Percentiles rank a stretch among this genome's conserved stretches.
Evolutionary conservation across 2,113 vertebrate species (phyloP).

Genomic region (Phrynosoma blainvillii): DNA sequence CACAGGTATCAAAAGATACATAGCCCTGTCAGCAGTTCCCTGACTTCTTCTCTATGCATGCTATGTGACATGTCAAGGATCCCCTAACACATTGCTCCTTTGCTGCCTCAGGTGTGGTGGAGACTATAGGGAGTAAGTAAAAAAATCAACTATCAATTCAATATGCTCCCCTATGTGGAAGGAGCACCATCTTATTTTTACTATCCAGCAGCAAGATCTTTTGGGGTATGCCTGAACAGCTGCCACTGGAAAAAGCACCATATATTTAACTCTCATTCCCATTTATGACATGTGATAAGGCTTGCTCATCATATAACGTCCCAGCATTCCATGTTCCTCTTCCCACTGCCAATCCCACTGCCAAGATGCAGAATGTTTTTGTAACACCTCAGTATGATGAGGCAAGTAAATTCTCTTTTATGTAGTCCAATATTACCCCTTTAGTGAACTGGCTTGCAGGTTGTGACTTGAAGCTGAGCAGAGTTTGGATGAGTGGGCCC

Average conservation of each 20-base stretch:
- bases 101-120: background rate
- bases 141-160: background rate
- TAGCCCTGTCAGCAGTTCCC: background rate
- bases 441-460: background rate
- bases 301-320: background rate
- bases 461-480: background rate
- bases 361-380: background rate
- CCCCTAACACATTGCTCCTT: background rate
- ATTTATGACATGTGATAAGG: background rate
- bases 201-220: background rate
- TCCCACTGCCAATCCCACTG: background rate
- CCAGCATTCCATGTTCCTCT: too few relatives aligned
- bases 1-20: background rate
- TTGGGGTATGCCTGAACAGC: background rate
- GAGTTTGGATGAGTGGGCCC: slow-evolving; percentile 13
- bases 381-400: background rate
- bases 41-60: too few relatives aligned
- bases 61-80: background rate
- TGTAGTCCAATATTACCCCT: background rate
- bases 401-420: background rate
- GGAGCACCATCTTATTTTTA: background rate
- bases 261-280: background rate
- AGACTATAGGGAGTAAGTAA: too few relatives aligned
- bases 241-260: background rate
- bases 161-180: background rate